Percentiles rank a stretch among this genome's conserved stretches.
These are phyloP conservation scores for Pachyrhynchus sulphureomaculatus DNA, from an alignment of 1,140 invertebrate genomes.

Conservation along the genomic window DNA sequence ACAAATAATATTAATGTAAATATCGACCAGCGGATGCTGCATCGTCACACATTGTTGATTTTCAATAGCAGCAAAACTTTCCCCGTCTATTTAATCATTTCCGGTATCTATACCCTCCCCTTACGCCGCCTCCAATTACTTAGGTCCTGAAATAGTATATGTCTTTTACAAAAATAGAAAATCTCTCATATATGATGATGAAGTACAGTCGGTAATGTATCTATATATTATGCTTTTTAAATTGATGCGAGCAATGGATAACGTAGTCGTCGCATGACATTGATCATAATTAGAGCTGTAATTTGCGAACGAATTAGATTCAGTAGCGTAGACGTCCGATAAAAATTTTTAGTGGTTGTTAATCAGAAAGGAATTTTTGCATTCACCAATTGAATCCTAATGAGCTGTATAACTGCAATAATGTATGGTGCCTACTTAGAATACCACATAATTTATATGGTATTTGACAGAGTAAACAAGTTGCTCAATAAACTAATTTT, in stretches of 20 bases:
- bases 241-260: constrained; percentile 11
- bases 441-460: no score
- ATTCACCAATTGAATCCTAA: not conserved
- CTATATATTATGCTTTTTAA: constrained; percentile 11
- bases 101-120: constrained; percentile 34
- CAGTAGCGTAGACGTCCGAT: constrained; percentile 13
- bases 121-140: not conserved
- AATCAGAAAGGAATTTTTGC: constrained; percentile 8
- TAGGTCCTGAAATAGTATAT: not conserved
- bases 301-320: constrained; percentile 15
- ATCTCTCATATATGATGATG: constrained; percentile 12
- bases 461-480: no score
- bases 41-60: constrained; percentile 48
- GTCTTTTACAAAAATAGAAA: constrained; percentile 20
- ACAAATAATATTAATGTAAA: constrained; percentile 11
- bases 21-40: constrained; percentile 45
- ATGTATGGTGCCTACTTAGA: no score
- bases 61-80: constrained; percentile 50
- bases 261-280: constrained; percentile 9
- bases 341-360: constrained; percentile 12
- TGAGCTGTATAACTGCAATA: no score
- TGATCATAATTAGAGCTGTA: constrained; percentile 20
- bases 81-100: constrained; percentile 47
- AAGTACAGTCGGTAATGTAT: constrained; percentile 2
- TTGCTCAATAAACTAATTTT: no score